These are phyloP conservation scores for Escarpia spicata DNA, from an alignment of 2,888 invertebrate genomes.

Conservation along the genomic window DNA sequence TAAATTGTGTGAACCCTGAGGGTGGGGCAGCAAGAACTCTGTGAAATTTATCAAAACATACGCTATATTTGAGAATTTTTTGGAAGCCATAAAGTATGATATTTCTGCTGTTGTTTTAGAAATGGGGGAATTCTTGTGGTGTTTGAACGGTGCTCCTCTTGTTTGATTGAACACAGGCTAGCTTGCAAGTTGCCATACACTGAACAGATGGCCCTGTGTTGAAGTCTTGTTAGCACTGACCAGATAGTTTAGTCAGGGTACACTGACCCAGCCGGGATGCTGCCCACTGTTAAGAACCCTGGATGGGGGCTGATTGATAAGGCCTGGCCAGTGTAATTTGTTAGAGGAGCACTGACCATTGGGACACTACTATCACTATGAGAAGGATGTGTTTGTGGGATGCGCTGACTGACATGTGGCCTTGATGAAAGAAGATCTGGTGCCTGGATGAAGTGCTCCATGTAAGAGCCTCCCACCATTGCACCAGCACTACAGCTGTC, in stretches of 20 bases:
- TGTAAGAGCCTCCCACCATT: slow-evolving; percentile 20
- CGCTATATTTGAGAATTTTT: not conserved
- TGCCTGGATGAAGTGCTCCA: slow-evolving; percentile 21
- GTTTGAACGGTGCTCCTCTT: not conserved
- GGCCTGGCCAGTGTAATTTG: slow-evolving; percentile 21
- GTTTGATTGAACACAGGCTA: slow-evolving; percentile 13
- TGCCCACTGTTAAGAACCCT: not conserved
- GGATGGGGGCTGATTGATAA: slow-evolving; percentile 17
- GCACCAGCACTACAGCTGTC: slow-evolving; percentile 18
- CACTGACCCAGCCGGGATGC: slow-evolving; percentile 22
- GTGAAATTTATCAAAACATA: not conserved
- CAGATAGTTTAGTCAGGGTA: slow-evolving; percentile 24
- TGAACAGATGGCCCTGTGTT: slow-evolving; percentile 22
- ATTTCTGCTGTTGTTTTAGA: not conserved
- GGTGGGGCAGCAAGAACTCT: not conserved
- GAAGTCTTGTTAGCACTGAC: slow-evolving; percentile 23
- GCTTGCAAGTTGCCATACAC: not conserved
- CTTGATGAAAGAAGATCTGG: slow-evolving; percentile 20
- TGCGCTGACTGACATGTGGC: not conserved
- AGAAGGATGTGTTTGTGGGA: slow-evolving; percentile 22
- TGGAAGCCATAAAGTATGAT: not conserved
- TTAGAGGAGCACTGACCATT: slow-evolving; percentile 13
- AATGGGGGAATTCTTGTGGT: not conserved
- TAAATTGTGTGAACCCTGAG: not conserved
- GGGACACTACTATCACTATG: slow-evolving; percentile 18